Evolutionary conservation across 2,113 vertebrate species (phyloP).

Genomic region (Clinocottus analis): DNA sequence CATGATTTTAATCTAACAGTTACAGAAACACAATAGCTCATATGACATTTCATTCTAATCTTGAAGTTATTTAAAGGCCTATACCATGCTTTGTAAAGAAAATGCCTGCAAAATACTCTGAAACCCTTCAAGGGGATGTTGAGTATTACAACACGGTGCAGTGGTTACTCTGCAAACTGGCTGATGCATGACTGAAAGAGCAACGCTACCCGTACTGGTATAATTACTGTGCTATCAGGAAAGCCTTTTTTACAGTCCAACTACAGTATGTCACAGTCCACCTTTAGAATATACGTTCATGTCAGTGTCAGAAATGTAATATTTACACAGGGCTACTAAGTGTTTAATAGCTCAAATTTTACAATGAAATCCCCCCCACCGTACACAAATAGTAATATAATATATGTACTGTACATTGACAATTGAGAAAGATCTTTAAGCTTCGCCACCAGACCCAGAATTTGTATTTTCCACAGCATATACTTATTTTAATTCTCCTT

Average conservation of each 20-base stretch:
- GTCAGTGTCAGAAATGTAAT: conserved; percentile 17
- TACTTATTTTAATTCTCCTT: conserved; percentile 52
- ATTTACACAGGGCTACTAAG: conserved; percentile 48
- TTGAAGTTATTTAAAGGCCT: conserved; percentile 52
- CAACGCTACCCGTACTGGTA: conserved; percentile 39
- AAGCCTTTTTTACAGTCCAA: conserved; percentile 44
- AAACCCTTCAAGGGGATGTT: conserved; percentile 37
- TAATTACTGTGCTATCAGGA: conserved; percentile 62
- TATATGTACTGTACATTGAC: conserved; percentile 60
- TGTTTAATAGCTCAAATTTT: conserved; percentile 39
- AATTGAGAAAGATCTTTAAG: conserved; percentile 68
- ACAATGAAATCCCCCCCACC: conserved; percentile 17
- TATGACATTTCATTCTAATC: conserved; percentile 25
- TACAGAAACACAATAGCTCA: conserved; percentile 8
- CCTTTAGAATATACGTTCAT: conserved; percentile 9
- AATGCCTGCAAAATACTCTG: conserved; percentile 69
- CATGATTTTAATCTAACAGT: conserved; percentile 50
- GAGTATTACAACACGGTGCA: conserved; percentile 35
- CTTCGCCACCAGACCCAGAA: conserved; percentile 68
- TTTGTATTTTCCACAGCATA: conserved; percentile 62
- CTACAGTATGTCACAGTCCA: conserved; percentile 34
- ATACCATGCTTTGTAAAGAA: conserved; percentile 69
- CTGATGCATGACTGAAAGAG: conserved; percentile 63
- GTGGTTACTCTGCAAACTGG: conserved; percentile 49
- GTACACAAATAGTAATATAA: conserved; percentile 39